A percentile compares a stretch with the other conserved stretches of the same genome.
Conservation (phyloP, 1,140 invertebrate species). For the Limonius californicus region DNA sequence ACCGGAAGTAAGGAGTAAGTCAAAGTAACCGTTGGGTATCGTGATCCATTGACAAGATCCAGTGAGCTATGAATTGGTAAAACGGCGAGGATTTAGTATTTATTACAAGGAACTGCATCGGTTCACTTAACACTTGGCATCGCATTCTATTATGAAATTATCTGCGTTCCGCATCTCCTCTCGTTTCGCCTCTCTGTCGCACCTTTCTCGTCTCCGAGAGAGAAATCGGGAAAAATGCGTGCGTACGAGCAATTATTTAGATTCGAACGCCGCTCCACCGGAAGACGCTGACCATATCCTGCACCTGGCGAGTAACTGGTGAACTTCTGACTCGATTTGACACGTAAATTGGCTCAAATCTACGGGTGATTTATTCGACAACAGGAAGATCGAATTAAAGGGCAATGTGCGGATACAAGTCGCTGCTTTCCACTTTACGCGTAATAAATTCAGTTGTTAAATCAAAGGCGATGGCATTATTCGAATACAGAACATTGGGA, state of each 20-base stretch:
- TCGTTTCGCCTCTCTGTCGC: no score
- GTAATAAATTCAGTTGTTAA: no score
- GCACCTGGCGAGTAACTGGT: slow-evolving; percentile 17
- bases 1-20: slow-evolving; percentile 1
- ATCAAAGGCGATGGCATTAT: no score
- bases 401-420: not conserved
- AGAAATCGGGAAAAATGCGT: not conserved
- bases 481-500: no score
- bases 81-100: not conserved
- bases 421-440: no score
- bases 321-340: slow-evolving; percentile 22
- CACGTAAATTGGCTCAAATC: slow-evolving; percentile 23
- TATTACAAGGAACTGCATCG: not conserved
- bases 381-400: slow-evolving; percentile 6
- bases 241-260: not conserved
- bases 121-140: slow-evolving; percentile 4
- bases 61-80: slow-evolving; percentile 10
- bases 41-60: slow-evolving; percentile 13
- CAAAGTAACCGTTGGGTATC: slow-evolving; percentile 3
- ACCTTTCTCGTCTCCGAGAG: no score
- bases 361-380: not conserved
- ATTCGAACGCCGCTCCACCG: slow-evolving; percentile 15
- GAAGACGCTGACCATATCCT: slow-evolving; percentile 30
- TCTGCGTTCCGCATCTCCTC: not conserved
- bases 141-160: slow-evolving; percentile 4